Evolutionary conservation across 2,797 vertebrate species (phyloP), one percentile per base, ranked within the genome.

Genomic region (Lateolabrax maculatus): DNA sequence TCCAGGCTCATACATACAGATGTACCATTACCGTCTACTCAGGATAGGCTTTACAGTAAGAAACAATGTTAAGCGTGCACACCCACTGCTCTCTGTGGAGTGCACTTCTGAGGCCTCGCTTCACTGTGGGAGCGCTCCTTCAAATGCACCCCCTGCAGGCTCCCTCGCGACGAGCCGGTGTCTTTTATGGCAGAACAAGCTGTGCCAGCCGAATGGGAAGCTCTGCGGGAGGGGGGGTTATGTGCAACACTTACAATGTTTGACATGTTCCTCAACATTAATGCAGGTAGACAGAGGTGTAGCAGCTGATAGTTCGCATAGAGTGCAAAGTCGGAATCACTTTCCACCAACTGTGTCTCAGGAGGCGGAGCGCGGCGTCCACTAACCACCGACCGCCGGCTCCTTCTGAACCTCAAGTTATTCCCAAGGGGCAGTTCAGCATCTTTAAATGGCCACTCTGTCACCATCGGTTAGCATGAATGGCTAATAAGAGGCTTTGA

Each of bases 121-220:
- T 78, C 81, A 19, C 87, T 11, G 84, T 75, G 53, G 82, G 85
- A 81, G 77, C 21, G 27, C 87, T 87, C 46, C 71, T 88, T 89
- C 77, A 93, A 89, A 89, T 52, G 82, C 77, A 65, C 79, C 82
- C 81, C 69, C 81, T 5, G 75, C 80, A 62, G 85, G 75, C 80
- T 81, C 79, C 57, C 77, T 34, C 4, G 11, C 29, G 34, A 77
- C 9, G 4, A 75, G 81, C 37, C 25, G 39, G 6, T 49, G 72
- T 81, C 76, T 85, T 90, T 89, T 21, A 90, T 73, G 64, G 81
- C 21, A 29, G 67, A 80, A 74, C 75, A 58, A 64, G 84, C 82
- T 68, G 86, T 48, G 86, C 75, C 62, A 56, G 58, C 63, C 6
- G 73, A 83, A 84, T 31, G 46, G 9, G 29, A 63, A 71, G 60